A percentile compares a stretch with the other conserved stretches of the same genome.
These are phyloP conservation scores for Balearica regulorum DNA, from an alignment of 2,797 vertebrate genomes.

Conservation along the genomic window DNA sequence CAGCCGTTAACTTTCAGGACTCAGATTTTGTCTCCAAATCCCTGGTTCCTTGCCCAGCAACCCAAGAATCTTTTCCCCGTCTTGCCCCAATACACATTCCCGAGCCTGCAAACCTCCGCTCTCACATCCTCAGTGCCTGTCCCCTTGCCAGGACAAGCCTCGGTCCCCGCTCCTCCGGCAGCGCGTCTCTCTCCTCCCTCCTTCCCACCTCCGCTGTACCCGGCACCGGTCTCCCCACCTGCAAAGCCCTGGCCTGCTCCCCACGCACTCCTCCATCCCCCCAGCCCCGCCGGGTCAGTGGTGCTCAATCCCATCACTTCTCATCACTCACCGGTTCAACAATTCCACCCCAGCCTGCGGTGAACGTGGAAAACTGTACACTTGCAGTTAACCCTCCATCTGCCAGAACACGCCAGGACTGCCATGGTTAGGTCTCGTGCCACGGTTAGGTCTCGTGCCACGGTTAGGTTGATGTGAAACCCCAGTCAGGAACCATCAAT, in stretches of 20 bases:
- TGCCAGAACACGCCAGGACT: background rate
- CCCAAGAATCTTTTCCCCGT: background rate
- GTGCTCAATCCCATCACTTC: background rate
- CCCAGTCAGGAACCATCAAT: background rate
- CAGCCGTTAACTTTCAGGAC: background rate
- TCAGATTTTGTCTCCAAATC: background rate
- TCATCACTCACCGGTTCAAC: background rate
- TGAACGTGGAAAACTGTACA: fast-evolving
- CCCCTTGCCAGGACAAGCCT: background rate
- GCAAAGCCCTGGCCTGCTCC: background rate
- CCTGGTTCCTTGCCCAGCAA: background rate
- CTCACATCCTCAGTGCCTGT: background rate
- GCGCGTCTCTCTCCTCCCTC: background rate
- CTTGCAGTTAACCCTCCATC: background rate
- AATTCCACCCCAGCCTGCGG: background rate
- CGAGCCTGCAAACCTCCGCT: background rate
- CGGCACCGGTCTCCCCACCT: background rate
- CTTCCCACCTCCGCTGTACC: background rate
- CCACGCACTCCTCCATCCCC: too few relatives aligned
- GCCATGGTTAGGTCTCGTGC: fast-evolving
- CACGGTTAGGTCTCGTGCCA: too few relatives aligned
- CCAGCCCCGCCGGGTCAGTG: background rate
- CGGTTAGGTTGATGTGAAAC: background rate
- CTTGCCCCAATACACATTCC: background rate
- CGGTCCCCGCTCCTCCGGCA: fast-evolving